phyloP scores from a whole-genome alignment of 2,888 invertebrate genomes.

The Lissocephala sabroskyi region DNA sequence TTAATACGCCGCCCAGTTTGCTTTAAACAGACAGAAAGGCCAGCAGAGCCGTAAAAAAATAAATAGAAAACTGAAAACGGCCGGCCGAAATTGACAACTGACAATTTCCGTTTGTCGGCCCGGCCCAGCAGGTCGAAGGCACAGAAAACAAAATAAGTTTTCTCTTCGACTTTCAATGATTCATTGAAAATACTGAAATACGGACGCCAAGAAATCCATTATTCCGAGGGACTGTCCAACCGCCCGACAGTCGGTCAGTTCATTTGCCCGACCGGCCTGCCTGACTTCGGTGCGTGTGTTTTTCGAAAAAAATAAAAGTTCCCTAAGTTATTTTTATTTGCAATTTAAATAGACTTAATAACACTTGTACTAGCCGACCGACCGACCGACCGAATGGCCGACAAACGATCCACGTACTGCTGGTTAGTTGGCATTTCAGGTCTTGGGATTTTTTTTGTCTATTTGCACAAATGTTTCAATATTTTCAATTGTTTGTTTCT shows the following conservation, averaged over 20 bases:
- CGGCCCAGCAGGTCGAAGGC: conserved; percentile 1
- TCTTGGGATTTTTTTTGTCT: neutral
- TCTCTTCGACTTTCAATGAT: conserved; percentile 20
- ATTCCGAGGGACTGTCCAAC: too few relatives aligned
- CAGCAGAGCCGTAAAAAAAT: too few relatives aligned
- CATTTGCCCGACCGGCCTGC: too few relatives aligned
- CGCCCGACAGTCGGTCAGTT: too few relatives aligned
- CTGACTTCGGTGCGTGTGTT: neutral
- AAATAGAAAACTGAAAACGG: conserved; percentile 12
- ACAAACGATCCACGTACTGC: too few relatives aligned
- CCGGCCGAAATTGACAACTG: conserved; percentile 44
- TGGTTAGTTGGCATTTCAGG: too few relatives aligned
- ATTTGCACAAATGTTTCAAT: conserved; percentile 3
- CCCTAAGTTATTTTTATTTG: neutral
- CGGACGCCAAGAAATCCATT: conserved; percentile 43
- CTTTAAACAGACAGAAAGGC: too few relatives aligned
- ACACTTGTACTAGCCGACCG: conserved; percentile 1
- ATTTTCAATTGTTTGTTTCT: neutral
- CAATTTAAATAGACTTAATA: neutral
- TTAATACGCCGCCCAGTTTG: conserved; percentile 42
- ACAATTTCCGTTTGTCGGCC: conserved; percentile 45
- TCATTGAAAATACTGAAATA: conserved; percentile 18
- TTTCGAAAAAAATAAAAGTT: neutral
- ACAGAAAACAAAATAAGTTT: conserved; percentile 7
- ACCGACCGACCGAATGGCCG: neutral